phyloP scores from a whole-genome alignment of 2,113 vertebrate species.

The chimpanzee (Pan troglodytes) region DNA sequence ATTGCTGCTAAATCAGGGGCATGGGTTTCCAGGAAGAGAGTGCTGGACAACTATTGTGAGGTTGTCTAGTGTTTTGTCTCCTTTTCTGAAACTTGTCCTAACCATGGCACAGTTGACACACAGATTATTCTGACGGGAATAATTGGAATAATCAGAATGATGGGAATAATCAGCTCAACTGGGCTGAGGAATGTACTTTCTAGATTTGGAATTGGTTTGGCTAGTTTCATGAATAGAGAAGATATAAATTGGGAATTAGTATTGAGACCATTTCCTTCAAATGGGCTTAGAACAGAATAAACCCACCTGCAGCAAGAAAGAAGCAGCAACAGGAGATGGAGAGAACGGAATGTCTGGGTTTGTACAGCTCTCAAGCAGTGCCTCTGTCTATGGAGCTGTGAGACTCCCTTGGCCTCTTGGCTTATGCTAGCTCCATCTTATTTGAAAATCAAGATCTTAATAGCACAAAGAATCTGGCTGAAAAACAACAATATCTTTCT shows the following conservation, averaged over 20 bases:
- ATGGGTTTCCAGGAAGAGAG: not conserved
- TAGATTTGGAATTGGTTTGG: not conserved
- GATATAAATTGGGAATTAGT: not conserved
- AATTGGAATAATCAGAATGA: too few relatives aligned
- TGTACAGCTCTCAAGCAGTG: not conserved
- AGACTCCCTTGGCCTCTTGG: not conserved
- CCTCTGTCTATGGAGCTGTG: not conserved
- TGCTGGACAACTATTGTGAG: not conserved
- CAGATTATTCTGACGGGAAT: not conserved
- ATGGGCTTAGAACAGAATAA: not conserved
- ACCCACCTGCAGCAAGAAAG: not conserved
- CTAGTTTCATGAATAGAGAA: not conserved
- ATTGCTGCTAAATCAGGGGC: not conserved
- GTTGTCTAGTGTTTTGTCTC: not conserved
- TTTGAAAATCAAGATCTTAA: not conserved
- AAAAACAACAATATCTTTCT: not conserved
- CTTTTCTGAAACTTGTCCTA: not conserved
- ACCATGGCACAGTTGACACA: not conserved
- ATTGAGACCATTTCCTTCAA: not conserved
- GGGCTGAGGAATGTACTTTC: not conserved
- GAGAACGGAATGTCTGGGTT: not conserved
- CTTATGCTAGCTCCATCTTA: not conserved
- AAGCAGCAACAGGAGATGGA: not conserved
- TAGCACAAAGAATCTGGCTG: not conserved
- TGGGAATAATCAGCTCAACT: not conserved